Evolutionary conservation across 2,888 invertebrate species (phyloP), one percentile per base, ranked within the genome.

Genomic region (Cephus spinipes): DNA sequence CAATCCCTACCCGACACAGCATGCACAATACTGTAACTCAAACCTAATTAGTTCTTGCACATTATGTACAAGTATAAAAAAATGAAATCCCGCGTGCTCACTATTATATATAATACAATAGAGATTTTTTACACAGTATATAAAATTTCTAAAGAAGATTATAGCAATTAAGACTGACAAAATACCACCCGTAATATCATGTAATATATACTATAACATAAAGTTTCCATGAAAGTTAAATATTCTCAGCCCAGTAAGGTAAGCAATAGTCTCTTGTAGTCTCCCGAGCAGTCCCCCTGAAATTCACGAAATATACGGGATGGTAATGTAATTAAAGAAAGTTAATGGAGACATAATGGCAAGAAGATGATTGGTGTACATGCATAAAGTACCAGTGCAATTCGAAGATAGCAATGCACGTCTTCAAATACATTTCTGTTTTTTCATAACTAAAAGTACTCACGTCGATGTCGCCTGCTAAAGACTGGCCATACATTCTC

Each of bases 231-330:
- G 82, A 77, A 78, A 79, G 74, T 81, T 76, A 85, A 84, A 86
- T 83, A 79, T 76, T 82, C 85, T 88, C 87, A 89, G 89, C 89
- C 90, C 84, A 96, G 93, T 71, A 97, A 92, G 76, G 96, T 95
- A 82, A 97, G 94, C 81, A 98, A 93, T 85, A 96, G 95, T 91
- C 96, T 96, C 93, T 96, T 97, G 94, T 97, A 97, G 92, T 97
- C 96, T 76, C 97, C 97, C 80, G 97, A 96, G 85, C 96, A 95
- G 89, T 97, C 97, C 71, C 95, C 96, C 96, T 96, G 93, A 92
- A 95, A 93, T 86, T 85, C 83, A 85, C 77, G 84, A 81, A 80
- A 84, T 86, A 83, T 80, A 79, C 79, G 71, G 80, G 79, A 32
- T 11, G 30, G 15, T 69, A 69, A 69, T 12, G 69, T 32, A 4